Evolutionary conservation across 2,888 invertebrate species (phyloP).

Genomic region (Spicauda simplicius): DNA sequence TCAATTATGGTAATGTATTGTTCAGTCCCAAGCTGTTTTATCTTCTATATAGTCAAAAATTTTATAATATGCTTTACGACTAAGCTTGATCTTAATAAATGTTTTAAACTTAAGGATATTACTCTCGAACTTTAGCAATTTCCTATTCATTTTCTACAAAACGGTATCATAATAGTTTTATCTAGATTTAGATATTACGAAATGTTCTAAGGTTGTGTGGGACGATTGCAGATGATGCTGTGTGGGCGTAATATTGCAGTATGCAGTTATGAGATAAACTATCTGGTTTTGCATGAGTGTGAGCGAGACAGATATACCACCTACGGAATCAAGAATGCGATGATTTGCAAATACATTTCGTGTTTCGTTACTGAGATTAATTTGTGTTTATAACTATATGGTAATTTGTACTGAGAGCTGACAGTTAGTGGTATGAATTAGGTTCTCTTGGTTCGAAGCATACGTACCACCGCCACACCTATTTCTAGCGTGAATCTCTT

Average conservation of each 20-base stretch:
- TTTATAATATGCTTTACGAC: too few relatives aligned
- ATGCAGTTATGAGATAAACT: conserved; percentile 2
- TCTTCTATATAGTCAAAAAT: too few relatives aligned
- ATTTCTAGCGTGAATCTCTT: too few relatives aligned
- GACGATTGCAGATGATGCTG: conserved; percentile 18
- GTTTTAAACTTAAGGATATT: too few relatives aligned
- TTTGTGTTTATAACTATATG: not conserved
- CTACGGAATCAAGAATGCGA: conserved; percentile 24
- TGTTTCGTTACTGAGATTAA: conserved; percentile 9
- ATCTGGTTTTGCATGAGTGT: not conserved
- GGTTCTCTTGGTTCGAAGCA: not conserved
- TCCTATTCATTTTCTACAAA: too few relatives aligned
- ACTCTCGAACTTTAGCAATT: too few relatives aligned
- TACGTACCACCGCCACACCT: too few relatives aligned
- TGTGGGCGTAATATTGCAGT: conserved; percentile 27
- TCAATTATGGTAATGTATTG: too few relatives aligned
- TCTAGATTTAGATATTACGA: not conserved
- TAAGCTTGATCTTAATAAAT: too few relatives aligned
- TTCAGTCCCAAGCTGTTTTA: too few relatives aligned
- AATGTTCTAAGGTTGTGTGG: conserved; percentile 19
- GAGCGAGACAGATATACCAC: not conserved
- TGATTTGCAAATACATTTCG: conserved; percentile 27
- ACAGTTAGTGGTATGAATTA: too few relatives aligned
- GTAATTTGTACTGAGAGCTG: not conserved
- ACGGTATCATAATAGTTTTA: too few relatives aligned